These are phyloP conservation scores for Nebria salina DNA, from an alignment of 2,888 invertebrate genomes.

Conservation along the genomic window DNA sequence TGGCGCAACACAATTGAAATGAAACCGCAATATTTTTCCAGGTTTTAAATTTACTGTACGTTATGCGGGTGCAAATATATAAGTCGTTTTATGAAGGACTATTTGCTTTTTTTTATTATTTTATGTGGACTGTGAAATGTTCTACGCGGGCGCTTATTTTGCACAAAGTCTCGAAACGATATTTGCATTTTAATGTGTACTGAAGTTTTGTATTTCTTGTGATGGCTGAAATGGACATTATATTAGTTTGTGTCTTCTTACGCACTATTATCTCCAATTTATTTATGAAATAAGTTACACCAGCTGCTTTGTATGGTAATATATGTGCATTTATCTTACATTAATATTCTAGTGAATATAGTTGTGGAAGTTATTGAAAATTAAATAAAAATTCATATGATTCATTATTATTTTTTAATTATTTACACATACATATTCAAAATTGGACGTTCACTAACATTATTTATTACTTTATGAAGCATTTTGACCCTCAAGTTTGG, in stretches of 20 bases:
- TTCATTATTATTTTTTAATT: not conserved
- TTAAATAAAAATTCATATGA: not conserved
- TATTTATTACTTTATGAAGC: too few relatives aligned
- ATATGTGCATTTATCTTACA: not conserved
- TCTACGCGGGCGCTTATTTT: not conserved
- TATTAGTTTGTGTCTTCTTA: not conserved
- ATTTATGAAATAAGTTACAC: not conserved
- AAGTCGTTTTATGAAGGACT: not conserved
- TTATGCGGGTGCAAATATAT: not conserved
- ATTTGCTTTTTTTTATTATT: not conserved
- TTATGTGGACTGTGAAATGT: not conserved
- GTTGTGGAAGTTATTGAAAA: not conserved
- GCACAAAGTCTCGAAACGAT: not conserved
- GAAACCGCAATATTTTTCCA: not conserved
- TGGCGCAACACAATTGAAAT: not conserved
- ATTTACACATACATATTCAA: not conserved
- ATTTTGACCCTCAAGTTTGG: not conserved
- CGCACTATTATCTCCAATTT: not conserved
- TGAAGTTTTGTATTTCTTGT: not conserved
- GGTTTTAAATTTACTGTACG: not conserved
- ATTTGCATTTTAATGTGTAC: not conserved
- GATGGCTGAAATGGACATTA: not conserved
- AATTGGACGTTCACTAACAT: too few relatives aligned
- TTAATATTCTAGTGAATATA: not conserved
- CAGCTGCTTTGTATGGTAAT: not conserved